These are phyloP conservation scores for Pterobdella sp. DNA, from an alignment of 2,888 invertebrate genomes.

Conservation along the genomic window DNA sequence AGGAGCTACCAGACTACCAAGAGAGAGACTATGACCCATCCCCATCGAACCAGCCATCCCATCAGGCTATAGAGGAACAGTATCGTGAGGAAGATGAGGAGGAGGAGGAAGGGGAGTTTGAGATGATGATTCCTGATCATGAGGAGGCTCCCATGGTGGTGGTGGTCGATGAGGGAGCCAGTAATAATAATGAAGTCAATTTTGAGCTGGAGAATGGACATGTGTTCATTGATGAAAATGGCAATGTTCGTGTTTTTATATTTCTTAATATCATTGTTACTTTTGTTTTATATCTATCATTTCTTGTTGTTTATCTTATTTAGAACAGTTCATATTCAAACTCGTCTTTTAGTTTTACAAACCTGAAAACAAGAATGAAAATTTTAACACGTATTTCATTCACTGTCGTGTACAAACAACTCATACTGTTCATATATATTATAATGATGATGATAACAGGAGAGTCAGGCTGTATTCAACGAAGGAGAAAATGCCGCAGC, in stretches of 20 bases:
- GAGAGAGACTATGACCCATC: constrained; percentile 7
- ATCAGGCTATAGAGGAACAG: background rate
- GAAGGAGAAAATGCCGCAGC: too few relatives aligned
- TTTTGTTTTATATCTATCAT: too few relatives aligned
- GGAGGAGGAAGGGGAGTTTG: constrained; percentile 7
- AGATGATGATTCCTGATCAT: background rate
- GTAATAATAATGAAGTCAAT: constrained; percentile 17
- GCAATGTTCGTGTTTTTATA: background rate
- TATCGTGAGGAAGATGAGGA: background rate
- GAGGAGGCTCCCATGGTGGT: background rate
- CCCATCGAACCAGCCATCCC: background rate
- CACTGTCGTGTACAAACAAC: too few relatives aligned
- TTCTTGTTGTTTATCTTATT: too few relatives aligned
- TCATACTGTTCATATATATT: too few relatives aligned
- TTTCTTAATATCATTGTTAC: background rate
- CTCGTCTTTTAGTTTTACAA: too few relatives aligned
- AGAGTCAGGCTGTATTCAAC: too few relatives aligned
- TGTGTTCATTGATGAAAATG: constrained; percentile 2
- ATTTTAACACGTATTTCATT: too few relatives aligned
- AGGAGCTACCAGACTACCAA: constrained; percentile 30
- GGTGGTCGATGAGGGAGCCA: background rate
- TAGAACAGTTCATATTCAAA: too few relatives aligned
- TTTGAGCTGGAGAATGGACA: constrained; percentile 18
- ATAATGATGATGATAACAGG: too few relatives aligned
- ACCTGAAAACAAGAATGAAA: too few relatives aligned